Percentiles rank a stretch among this genome's conserved stretches.
phyloP scores from a whole-genome alignment of 2,113 vertebrate genomes.

The Otis tarda region DNA sequence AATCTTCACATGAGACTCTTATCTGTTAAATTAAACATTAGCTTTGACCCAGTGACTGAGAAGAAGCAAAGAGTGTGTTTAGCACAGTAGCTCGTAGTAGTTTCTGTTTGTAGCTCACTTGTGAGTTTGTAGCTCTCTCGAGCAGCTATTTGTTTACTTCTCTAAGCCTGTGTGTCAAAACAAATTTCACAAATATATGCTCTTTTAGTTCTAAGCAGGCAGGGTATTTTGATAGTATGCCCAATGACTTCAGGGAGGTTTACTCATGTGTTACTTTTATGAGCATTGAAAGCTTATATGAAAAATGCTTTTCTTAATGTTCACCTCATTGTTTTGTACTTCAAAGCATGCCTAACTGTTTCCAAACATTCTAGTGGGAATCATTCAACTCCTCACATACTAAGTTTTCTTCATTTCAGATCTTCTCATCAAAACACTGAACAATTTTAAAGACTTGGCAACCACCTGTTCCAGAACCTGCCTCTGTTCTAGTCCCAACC shows the following conservation, averaged over 20 bases:
- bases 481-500: not conserved
- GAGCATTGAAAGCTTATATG: not conserved
- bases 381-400: not conserved
- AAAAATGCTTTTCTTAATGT: not conserved
- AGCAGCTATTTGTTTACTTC: not conserved
- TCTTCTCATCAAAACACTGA: not conserved
- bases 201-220: not conserved
- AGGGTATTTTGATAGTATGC: slow-evolving; percentile 5
- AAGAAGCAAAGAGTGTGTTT: not conserved
- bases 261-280: not conserved
- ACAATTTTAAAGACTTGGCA: not conserved
- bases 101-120: not conserved
- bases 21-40: not conserved
- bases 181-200: not conserved
- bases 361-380: not conserved
- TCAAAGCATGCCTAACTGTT: slow-evolving; percentile 30
- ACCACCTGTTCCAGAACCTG: not conserved
- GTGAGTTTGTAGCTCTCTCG: not conserved
- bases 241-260: slow-evolving; percentile 16
- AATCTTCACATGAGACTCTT: not conserved
- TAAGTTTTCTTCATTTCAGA: not conserved
- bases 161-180: not conserved
- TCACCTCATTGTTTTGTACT: slow-evolving; percentile 22
- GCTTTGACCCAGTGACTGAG: not conserved
- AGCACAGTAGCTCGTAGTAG: not conserved